A percentile compares a stretch with the other conserved stretches of the same genome.
phyloP scores from a whole-genome alignment of 1,140 invertebrate genomes.

The Drosophila busckii region DNA sequence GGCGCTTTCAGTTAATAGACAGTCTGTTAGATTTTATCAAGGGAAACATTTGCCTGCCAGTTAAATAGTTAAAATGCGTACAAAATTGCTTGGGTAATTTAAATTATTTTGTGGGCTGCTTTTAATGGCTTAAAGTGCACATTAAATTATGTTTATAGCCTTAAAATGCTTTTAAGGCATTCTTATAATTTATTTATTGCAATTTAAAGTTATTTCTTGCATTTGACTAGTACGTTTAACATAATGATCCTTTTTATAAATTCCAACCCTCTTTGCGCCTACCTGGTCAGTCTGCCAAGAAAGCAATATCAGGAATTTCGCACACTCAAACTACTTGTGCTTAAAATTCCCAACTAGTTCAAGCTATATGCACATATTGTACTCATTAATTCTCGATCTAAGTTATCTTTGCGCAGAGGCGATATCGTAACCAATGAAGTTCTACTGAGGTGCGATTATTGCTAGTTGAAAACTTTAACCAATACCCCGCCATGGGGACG shows the following conservation, averaged over 20 bases:
- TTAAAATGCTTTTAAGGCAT: too few species aligned
- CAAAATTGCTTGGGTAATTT: too few species aligned
- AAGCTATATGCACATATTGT: neutral
- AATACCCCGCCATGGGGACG: slow-evolving; percentile 95
- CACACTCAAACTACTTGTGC: neutral
- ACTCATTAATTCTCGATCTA: rapidly evolving
- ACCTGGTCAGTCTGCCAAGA: too few species aligned
- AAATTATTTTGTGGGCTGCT: too few species aligned
- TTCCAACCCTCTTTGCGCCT: too few species aligned
- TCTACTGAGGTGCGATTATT: slow-evolving; percentile 79
- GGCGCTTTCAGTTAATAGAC: slow-evolving; percentile 10
- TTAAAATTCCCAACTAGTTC: slow-evolving; percentile 51
- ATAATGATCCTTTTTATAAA: too few species aligned
- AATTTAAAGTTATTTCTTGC: too few species aligned
- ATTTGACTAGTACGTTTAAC: too few species aligned
- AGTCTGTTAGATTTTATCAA: slow-evolving; percentile 79
- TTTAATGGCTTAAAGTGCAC: too few species aligned
- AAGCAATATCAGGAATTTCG: too few species aligned
- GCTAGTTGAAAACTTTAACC: slow-evolving; percentile 82
- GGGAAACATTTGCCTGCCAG: slow-evolving; percentile 81
- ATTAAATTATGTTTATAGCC: too few species aligned
- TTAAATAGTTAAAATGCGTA: slow-evolving; percentile 1
- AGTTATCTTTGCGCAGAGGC: slow-evolving; percentile 80
- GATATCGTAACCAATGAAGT: slow-evolving; percentile 92
- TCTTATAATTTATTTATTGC: too few species aligned